Evolutionary conservation across 2,113 vertebrate genomes (phyloP).

Genomic region (Nothoprocta pentlandii): DNA sequence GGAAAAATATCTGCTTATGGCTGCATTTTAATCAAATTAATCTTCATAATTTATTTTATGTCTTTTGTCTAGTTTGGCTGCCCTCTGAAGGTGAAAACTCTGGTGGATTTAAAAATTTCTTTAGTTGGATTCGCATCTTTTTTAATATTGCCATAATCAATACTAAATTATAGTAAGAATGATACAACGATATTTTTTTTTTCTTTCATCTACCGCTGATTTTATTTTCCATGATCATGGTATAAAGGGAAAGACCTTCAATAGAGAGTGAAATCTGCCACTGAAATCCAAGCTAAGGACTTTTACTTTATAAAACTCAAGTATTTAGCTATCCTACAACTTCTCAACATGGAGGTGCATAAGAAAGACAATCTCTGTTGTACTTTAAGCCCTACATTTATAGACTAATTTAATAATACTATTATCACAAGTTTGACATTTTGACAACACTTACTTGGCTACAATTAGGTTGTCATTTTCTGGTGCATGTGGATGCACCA

Average conservation of each 20-base stretch:
- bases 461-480: not conserved
- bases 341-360: not conserved
- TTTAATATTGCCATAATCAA: slow-evolving; percentile 1
- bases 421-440: not conserved
- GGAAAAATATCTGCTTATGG: slow-evolving; percentile 17
- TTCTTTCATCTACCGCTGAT: not conserved
- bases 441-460: not conserved
- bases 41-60: slow-evolving; percentile 46
- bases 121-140: slow-evolving; percentile 4
- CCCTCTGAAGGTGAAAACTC: slow-evolving; percentile 47
- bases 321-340: not conserved
- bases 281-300: not conserved
- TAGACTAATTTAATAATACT: not conserved
- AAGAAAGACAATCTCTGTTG: not conserved
- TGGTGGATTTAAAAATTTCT: slow-evolving; percentile 38
- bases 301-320: not conserved
- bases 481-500: not conserved
- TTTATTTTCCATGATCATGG: accelerated
- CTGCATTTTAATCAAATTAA: slow-evolving; percentile 62
- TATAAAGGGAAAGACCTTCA: not conserved
- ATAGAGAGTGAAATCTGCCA: not conserved
- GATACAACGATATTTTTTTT: not conserved
- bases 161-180: not conserved
- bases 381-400: not conserved
- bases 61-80: slow-evolving; percentile 15